Conservation (phyloP, 2,797 vertebrate species). For the Ataeniobius toweri region DNA sequence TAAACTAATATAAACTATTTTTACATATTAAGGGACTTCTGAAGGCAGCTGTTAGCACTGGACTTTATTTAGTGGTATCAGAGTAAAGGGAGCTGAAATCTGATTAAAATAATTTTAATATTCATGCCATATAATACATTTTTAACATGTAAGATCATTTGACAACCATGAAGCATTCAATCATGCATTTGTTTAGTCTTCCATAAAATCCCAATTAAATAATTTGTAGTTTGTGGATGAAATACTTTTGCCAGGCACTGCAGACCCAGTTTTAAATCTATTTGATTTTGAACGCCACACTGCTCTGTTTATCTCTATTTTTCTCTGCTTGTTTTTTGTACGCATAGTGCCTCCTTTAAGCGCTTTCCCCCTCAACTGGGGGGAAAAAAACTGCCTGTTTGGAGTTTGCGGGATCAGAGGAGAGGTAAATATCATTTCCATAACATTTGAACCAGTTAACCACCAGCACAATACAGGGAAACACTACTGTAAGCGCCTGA, state of each 20-base stretch:
- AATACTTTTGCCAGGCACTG: background rate
- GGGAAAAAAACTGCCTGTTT: conserved; percentile 39
- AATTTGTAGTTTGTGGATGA: background rate
- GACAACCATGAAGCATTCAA: background rate
- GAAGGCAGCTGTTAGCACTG: background rate
- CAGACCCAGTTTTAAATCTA: conserved; percentile 1
- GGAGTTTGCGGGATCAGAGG: conserved; percentile 73
- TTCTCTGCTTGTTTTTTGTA: conserved; percentile 40
- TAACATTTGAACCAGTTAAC: conserved; percentile 81
- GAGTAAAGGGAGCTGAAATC: background rate
- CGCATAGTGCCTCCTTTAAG: conserved; percentile 60
- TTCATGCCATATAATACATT: background rate
- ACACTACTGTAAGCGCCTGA: conserved; percentile 73
- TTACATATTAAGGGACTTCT: background rate
- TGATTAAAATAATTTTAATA: no score
- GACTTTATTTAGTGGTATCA: background rate
- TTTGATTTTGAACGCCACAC: background rate
- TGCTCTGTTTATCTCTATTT: conserved; percentile 24
- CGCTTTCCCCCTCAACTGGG: conserved; percentile 43
- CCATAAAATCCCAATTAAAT: background rate
- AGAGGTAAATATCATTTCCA: conserved; percentile 78
- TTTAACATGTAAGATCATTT: background rate
- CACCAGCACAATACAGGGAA: conserved; percentile 73
- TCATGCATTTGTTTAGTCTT: background rate
- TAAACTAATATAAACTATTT: background rate